Percentiles rank a stretch among this genome's conserved stretches.
Evolutionary conservation across 2,797 vertebrate genomes (phyloP).

Genomic region (Phylloscopus collybita): DNA sequence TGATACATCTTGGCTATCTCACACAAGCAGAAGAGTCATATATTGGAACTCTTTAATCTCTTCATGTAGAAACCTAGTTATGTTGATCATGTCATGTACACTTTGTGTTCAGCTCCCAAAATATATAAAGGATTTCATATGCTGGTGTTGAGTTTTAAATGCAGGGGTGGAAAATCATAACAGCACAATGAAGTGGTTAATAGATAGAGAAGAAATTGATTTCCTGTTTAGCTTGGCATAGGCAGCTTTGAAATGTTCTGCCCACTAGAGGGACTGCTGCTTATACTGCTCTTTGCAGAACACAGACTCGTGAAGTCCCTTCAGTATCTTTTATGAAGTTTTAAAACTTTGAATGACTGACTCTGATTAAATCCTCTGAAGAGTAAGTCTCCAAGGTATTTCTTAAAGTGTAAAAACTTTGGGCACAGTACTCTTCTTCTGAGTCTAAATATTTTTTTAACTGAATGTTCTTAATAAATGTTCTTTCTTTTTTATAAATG

Average conservation of each 20-base stretch:
- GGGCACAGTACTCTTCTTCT: neutral
- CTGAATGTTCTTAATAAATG: neutral
- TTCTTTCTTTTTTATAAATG: neutral
- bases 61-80: fast-evolving
- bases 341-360: neutral
- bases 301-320: neutral
- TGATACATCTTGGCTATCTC: neutral
- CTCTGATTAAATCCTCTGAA: neutral
- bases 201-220: neutral
- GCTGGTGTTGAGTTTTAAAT: neutral
- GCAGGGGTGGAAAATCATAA: neutral
- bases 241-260: neutral
- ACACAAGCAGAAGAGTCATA: neutral
- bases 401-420: neutral
- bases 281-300: neutral
- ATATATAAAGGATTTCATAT: neutral
- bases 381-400: neutral
- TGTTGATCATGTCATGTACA: fast-evolving
- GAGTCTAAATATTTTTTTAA: neutral
- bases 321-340: neutral
- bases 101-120: neutral
- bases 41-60: neutral
- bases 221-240: neutral
- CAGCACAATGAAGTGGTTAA: neutral
- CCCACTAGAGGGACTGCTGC: conserved; percentile 63